phyloP scores from a whole-genome alignment of 2,888 invertebrate species.

The Drosophila nigritarsus region DNA sequence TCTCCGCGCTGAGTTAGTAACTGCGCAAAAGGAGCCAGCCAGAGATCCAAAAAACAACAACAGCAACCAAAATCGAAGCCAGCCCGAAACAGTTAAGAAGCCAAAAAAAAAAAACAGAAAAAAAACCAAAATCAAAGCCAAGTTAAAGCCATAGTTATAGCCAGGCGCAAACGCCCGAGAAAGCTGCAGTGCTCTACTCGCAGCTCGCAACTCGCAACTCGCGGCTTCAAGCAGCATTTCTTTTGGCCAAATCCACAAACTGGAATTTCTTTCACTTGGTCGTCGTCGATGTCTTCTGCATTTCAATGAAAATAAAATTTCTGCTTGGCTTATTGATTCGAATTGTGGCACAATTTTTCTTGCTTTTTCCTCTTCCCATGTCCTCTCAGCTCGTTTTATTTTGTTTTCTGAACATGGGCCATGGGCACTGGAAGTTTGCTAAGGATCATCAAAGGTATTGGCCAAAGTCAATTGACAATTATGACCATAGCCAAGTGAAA shows the following conservation, averaged over 20 bases:
- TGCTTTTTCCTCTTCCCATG: slow-evolving; percentile 8
- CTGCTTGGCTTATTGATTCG: slow-evolving; percentile 65
- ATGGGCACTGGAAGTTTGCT: slow-evolving; percentile 4
- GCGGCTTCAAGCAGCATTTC: slow-evolving; percentile 62
- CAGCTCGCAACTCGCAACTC: slow-evolving; percentile 9
- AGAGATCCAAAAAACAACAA: slow-evolving; percentile 31
- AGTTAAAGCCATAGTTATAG: slow-evolving; percentile 48
- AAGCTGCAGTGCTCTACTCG: slow-evolving; percentile 55
- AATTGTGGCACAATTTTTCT: slow-evolving; percentile 62
- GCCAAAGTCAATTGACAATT: slow-evolving; percentile 83
- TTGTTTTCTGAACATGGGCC: slow-evolving; percentile 25
- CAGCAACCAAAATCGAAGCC: slow-evolving; percentile 55
- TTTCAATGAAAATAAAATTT: slow-evolving; percentile 76
- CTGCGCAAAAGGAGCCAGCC: slow-evolving; percentile 63
- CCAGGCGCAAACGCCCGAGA: slow-evolving; percentile 61
- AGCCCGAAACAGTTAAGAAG: slow-evolving; percentile 46
- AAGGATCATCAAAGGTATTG: slow-evolving; percentile 66
- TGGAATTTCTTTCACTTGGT: slow-evolving; percentile 77
- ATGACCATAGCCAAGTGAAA: slow-evolving; percentile 76
- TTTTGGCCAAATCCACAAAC: slow-evolving; percentile 56
- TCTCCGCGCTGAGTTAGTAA: slow-evolving; percentile 83
- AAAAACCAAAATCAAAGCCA: slow-evolving; percentile 61
- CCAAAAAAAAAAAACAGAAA: slow-evolving; percentile 21
- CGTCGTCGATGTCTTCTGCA: slow-evolving; percentile 57
- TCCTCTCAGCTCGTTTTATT: slow-evolving; percentile 25